Percentiles rank a stretch among this genome's conserved stretches.
Conservation (phyloP, 2,888 invertebrate species). For the Acronicta alni region DNA sequence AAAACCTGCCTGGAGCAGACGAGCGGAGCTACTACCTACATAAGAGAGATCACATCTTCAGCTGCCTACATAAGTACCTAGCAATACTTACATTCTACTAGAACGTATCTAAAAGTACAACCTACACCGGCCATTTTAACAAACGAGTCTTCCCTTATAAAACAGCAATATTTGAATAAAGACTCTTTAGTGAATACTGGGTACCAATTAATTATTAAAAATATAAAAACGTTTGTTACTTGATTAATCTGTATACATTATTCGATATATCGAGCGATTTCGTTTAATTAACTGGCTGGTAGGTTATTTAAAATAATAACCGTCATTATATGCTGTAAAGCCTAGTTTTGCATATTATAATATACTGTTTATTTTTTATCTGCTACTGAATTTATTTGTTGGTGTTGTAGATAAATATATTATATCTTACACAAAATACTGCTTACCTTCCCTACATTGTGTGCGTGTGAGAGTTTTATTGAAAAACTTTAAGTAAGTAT, state of each 20-base stretch:
- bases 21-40: slow-evolving; percentile 59
- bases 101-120: slow-evolving; percentile 32
- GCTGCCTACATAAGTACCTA: slow-evolving; percentile 48
- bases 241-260: slow-evolving; percentile 38
- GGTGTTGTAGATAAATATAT: not conserved
- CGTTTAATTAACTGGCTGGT: not conserved
- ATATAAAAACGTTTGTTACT: slow-evolving; percentile 27
- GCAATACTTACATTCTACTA: slow-evolving; percentile 37
- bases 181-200: slow-evolving; percentile 73
- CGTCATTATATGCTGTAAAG: slow-evolving; percentile 14
- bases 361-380: not conserved
- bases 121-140: slow-evolving; percentile 70
- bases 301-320: slow-evolving; percentile 13
- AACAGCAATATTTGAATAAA: slow-evolving; percentile 84
- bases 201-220: slow-evolving; percentile 76
- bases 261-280: slow-evolving; percentile 13
- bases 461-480: not conserved
- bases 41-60: slow-evolving; percentile 77
- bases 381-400: not conserved
- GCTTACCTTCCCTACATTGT: not conserved
- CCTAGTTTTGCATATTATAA: slow-evolving; percentile 1
- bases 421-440: no score
- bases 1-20: slow-evolving; percentile 39
- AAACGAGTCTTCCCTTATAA: slow-evolving; percentile 80
- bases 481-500: not conserved